Evolutionary conservation across 2,113 vertebrate species (phyloP).

Genomic region (Todiramphus chloris): DNA sequence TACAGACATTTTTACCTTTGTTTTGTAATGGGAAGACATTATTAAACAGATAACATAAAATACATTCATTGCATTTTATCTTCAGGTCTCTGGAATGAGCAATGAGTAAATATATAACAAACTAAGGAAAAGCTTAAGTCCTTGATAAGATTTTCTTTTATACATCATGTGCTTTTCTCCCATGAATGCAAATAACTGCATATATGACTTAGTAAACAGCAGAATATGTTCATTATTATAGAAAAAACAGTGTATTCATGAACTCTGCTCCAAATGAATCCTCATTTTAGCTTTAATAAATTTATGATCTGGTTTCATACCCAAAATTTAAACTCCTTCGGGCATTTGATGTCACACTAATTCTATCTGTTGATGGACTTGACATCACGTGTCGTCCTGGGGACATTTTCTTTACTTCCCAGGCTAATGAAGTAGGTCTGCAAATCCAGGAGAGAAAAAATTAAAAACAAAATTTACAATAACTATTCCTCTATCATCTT

Average conservation of each 20-base stretch:
- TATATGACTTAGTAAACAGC: neutral
- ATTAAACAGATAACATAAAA: conserved; percentile 66
- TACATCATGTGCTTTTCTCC: neutral
- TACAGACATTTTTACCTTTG: conserved; percentile 69
- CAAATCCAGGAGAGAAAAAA: conserved; percentile 32
- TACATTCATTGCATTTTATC: neutral
- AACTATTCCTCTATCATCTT: neutral
- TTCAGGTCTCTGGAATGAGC: neutral
- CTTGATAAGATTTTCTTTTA: neutral
- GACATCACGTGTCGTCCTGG: conserved; percentile 95
- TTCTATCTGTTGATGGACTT: conserved; percentile 91
- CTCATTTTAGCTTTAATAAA: neutral
- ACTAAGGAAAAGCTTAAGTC: neutral
- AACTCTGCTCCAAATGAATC: neutral
- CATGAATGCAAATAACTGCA: neutral
- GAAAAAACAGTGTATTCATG: neutral
- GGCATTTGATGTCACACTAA: conserved; percentile 86
- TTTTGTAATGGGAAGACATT: conserved; percentile 54
- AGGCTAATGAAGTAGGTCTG: conserved; percentile 96
- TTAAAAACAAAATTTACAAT: neutral
- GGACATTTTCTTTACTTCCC: conserved; percentile 99
- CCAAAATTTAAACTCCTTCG: conserved; percentile 92
- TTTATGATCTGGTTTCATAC: conserved; percentile 65
- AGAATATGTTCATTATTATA: neutral
- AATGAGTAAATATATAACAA: neutral